These are phyloP conservation scores for Diarsia rubi DNA, from an alignment of 2,888 invertebrate species.

Conservation along the genomic window DNA sequence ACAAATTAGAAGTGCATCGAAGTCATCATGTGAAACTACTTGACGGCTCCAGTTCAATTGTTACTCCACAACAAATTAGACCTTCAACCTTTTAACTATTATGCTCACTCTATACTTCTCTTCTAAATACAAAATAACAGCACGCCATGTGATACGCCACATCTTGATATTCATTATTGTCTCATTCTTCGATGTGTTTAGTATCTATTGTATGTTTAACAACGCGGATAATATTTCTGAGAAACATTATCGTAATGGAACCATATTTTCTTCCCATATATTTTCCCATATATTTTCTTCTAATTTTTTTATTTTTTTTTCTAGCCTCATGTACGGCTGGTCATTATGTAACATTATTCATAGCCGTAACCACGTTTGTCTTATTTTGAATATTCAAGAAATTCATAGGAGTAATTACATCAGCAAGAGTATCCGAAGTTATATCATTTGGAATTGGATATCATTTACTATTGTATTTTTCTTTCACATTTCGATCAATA, in stretches of 20 bases:
- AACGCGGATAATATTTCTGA: neutral
- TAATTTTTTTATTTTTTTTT: no score
- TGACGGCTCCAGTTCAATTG: neutral
- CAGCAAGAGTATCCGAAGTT: neutral
- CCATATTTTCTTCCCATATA: neutral
- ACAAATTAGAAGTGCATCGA: neutral
- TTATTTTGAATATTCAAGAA: neutral
- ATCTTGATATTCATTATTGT: neutral
- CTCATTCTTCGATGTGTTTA: neutral
- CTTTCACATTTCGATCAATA: neutral
- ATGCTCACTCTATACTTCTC: neutral
- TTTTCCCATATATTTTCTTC: no score
- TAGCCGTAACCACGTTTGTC: neutral
- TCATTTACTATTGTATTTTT: neutral
- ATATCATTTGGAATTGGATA: neutral
- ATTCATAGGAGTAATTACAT: neutral
- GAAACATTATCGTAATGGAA: neutral
- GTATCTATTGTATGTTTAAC: neutral
- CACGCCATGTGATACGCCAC: constrained; percentile 4
- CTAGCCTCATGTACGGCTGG: neutral
- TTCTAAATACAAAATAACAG: constrained; percentile 20
- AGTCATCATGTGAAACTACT: neutral
- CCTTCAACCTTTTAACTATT: neutral
- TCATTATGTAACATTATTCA: neutral
- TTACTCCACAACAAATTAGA: neutral